Percentiles rank a stretch among this genome's conserved stretches.
These are phyloP conservation scores for Oceanodroma tethys DNA, from an alignment of 2,113 vertebrate genomes.

Conservation along the genomic window DNA sequence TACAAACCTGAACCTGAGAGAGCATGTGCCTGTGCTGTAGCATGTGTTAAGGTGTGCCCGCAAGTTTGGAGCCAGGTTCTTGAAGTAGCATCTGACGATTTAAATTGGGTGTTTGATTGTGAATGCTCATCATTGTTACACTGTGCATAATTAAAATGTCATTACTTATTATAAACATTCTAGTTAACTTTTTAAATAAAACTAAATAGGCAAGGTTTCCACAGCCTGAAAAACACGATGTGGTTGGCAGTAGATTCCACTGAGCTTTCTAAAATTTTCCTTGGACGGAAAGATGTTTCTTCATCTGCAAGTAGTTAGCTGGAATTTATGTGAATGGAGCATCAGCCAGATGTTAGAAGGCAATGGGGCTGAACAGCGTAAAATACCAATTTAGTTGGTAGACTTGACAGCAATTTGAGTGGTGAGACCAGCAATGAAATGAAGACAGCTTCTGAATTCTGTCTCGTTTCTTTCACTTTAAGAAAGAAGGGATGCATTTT, in stretches of 20 bases:
- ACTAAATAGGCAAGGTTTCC: constrained; percentile 29
- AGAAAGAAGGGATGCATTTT: neutral
- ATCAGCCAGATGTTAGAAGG: constrained; percentile 52
- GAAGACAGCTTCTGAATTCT: constrained; percentile 19
- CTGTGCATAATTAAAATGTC: constrained; percentile 51
- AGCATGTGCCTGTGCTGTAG: constrained; percentile 45
- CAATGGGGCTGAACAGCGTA: constrained; percentile 34
- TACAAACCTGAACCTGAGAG: neutral
- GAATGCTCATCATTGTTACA: constrained; percentile 30
- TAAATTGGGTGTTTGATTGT: constrained; percentile 20
- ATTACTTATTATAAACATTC: constrained; percentile 21
- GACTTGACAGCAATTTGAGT: constrained; percentile 31
- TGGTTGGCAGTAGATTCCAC: constrained; percentile 42
- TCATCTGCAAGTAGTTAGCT: constrained; percentile 58
- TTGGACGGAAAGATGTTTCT: constrained; percentile 60
- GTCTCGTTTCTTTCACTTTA: neutral
- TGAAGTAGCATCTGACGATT: neutral
- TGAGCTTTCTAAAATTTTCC: constrained; percentile 59
- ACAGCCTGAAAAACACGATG: neutral
- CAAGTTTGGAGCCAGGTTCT: neutral
- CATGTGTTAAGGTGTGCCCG: constrained; percentile 6
- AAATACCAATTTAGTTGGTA: constrained; percentile 49
- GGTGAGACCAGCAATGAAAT: constrained; percentile 33
- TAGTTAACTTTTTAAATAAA: constrained; percentile 51
- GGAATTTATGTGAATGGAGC: constrained; percentile 53